phyloP scores from a whole-genome alignment of 2,888 invertebrate species.

The Melitaea athalia region DNA sequence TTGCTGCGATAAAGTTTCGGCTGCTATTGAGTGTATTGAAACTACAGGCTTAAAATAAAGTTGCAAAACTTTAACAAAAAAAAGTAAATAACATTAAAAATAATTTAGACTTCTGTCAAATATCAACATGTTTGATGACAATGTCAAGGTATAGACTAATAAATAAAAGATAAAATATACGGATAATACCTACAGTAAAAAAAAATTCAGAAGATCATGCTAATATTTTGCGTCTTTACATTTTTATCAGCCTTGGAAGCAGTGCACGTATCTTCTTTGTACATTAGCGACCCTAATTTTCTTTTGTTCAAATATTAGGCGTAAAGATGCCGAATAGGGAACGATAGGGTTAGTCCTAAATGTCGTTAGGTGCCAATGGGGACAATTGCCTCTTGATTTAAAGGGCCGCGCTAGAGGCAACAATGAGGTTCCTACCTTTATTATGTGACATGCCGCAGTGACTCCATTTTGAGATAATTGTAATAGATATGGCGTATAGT shows the following conservation, averaged over 20 bases:
- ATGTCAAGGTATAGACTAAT: no score
- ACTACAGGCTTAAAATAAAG: no score
- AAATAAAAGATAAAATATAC: no score
- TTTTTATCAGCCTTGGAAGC: constrained; percentile 3
- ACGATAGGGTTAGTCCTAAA: constrained; percentile 46
- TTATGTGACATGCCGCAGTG: constrained; percentile 30
- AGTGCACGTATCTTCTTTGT: constrained; percentile 11
- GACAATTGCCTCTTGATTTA: constrained; percentile 64
- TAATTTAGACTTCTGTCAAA: no score
- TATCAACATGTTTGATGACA: no score
- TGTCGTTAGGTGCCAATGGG: constrained; percentile 54
- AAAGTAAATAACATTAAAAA: no score
- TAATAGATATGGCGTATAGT: constrained; percentile 26
- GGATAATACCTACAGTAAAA: no score
- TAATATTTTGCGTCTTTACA: not conserved
- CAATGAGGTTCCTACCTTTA: constrained; percentile 37
- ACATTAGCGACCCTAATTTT: constrained; percentile 31
- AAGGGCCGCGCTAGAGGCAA: constrained; percentile 45
- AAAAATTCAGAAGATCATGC: not conserved
- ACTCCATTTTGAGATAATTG: constrained; percentile 28
- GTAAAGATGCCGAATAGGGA: constrained; percentile 28
- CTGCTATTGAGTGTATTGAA: no score
- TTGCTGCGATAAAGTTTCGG: no score
- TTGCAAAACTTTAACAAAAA: no score
- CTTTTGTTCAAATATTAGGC: constrained; percentile 37